Evolutionary conservation across 1,140 invertebrate species (phyloP).

Genomic region (Thaumetopoea pityocampa): DNA sequence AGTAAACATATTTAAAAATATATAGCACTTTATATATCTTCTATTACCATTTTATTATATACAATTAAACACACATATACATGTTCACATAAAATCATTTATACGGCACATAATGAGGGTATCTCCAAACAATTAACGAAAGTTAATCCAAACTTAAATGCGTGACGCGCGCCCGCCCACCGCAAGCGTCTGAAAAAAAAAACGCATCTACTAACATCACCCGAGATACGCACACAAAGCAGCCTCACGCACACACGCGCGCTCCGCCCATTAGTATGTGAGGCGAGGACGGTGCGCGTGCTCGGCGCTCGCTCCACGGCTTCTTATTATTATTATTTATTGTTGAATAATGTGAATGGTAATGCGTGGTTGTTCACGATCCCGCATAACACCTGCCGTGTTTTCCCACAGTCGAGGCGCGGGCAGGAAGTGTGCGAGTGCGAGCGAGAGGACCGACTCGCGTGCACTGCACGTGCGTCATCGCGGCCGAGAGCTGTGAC

Average conservation of each 20-base stretch:
- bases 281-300: slow-evolving; percentile 59
- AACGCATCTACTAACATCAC: slow-evolving; percentile 40
- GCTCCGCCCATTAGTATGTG: slow-evolving; percentile 57
- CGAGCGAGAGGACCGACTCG: slow-evolving; percentile 39
- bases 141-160: slow-evolving; percentile 59
- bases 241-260: slow-evolving; percentile 40
- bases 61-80: slow-evolving; percentile 3
- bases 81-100: slow-evolving; percentile 31
- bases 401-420: slow-evolving; percentile 72
- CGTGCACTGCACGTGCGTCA: slow-evolving; percentile 58
- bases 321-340: slow-evolving; percentile 76
- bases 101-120: slow-evolving; percentile 34
- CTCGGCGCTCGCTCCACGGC: slow-evolving; percentile 70
- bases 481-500: slow-evolving; percentile 17
- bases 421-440: slow-evolving; percentile 60
- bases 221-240: slow-evolving; percentile 40
- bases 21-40: too few species aligned
- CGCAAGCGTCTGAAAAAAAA: slow-evolving; percentile 49
- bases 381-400: slow-evolving; percentile 73
- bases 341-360: slow-evolving; percentile 75
- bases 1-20: too few species aligned
- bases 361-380: slow-evolving; percentile 74
- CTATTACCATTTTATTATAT: background rate
- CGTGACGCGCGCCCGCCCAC: slow-evolving; percentile 67
- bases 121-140: slow-evolving; percentile 66